Base-by-base conservation (phyloP, 1,140 invertebrate genomes). In the Drosophila subobscura region DNA sequence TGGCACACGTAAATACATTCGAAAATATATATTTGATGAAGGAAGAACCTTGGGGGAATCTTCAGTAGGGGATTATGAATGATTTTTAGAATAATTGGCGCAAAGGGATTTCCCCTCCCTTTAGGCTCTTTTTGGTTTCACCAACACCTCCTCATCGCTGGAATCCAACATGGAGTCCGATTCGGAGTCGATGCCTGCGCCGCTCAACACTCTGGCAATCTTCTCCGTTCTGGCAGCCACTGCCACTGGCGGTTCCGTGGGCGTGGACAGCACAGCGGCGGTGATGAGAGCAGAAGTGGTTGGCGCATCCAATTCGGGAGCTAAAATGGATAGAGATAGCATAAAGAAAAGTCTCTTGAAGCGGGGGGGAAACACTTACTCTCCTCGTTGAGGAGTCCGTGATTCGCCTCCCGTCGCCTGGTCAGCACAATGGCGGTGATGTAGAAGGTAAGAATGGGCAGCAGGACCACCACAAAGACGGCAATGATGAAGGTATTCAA, bases 371-470 rank as follows among this genome's bases (percentile, higher is more conserved):
- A 1, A 6, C 5, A 7, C 44, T 14, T 49, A 68, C 65, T 65
- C 45, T 63, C 42, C 10, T 88, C 72, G 44, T 79, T 86, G 12
- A 90, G 56, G 12, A 89, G 42, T 0, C 66, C 89, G 53, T 91
- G 85, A 33, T 74, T 71, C 0, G 73, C 58, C 53, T 91, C 89
- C 0, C 78, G 76, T 0, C 85, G 66, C 33, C 80, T 89, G 40
- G 84, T 90, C 22, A 90, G 51, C 10, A 72, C 51, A 47, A 76
- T 55, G 7, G 64, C 65, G 1, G 46, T 60, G 5, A 55, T 40
- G 22, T 91, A 91, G 54, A 91, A 90, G 14, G 79, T 50, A 0
- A 86, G 5, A 7, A 88, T 29, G 8, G 89, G 80, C 5, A 91
- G 7, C 2, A 70, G 25, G 1, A 72, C 72, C 1, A 84, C 66